Evolutionary conservation across 2,797 vertebrate genomes (phyloP).

Genomic region (Sebastes oblongus): DNA sequence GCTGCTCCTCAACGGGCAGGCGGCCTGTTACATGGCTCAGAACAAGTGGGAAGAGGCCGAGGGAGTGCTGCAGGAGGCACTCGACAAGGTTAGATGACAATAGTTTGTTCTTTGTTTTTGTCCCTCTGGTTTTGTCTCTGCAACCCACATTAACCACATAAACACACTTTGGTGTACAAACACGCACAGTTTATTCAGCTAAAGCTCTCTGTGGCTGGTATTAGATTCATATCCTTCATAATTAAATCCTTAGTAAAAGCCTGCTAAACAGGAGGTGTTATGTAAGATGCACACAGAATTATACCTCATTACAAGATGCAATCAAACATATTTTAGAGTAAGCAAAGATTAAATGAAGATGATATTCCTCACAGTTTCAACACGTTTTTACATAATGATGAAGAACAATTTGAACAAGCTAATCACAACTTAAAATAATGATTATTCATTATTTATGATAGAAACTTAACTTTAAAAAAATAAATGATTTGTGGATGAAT

Average conservation of each 20-base stretch:
- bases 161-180: background rate
- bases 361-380: background rate
- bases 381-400: background rate
- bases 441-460: background rate
- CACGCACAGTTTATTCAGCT: background rate
- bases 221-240: background rate
- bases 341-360: background rate
- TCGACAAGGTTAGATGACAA: slow-evolving; percentile 88
- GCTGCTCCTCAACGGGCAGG: slow-evolving; percentile 93
- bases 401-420: background rate
- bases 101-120: background rate
- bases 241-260: background rate
- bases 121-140: background rate
- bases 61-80: slow-evolving; percentile 91
- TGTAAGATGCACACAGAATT: background rate
- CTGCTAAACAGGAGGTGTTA: background rate
- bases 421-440: background rate
- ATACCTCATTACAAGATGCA: background rate
- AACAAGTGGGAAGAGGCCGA: slow-evolving; percentile 97
- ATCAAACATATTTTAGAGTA: background rate
- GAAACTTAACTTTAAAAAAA: background rate
- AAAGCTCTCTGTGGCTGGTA: background rate
- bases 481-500: background rate
- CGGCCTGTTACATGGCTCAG: slow-evolving; percentile 93
- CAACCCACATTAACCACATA: background rate